These are phyloP conservation scores for Masticophis lateralis DNA, from an alignment of 2,797 vertebrate genomes.

Conservation along the genomic window DNA sequence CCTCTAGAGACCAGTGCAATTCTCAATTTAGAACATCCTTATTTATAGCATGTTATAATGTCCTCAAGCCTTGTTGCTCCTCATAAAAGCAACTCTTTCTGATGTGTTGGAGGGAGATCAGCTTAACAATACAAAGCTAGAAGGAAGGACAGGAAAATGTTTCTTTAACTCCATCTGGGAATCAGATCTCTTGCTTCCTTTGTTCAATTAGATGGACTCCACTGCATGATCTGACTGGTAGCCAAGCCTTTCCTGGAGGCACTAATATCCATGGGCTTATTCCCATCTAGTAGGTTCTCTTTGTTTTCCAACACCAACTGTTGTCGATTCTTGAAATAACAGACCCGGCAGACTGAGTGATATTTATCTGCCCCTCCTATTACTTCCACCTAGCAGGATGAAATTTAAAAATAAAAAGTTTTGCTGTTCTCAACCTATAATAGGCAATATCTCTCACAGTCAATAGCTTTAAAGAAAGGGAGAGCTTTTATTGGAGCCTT, in stretches of 20 bases:
- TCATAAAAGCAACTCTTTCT: neutral
- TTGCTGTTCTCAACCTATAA: neutral
- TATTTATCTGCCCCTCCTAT: slow-evolving; percentile 95
- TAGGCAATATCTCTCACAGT: neutral
- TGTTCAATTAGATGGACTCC: slow-evolving; percentile 20
- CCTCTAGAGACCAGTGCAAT: neutral
- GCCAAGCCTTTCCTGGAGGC: slow-evolving; percentile 75
- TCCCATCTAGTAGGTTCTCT: slow-evolving; percentile 74
- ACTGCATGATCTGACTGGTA: slow-evolving; percentile 49
- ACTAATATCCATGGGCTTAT: slow-evolving; percentile 46
- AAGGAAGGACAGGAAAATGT: neutral
- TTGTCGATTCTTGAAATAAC: slow-evolving; percentile 74
- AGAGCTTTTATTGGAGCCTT: slow-evolving; percentile 30
- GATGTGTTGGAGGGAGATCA: neutral
- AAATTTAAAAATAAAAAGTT: neutral
- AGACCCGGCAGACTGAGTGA: slow-evolving; percentile 86
- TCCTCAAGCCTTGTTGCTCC: neutral
- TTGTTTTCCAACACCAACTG: slow-evolving; percentile 65
- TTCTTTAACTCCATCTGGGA: neutral
- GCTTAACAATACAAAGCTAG: neutral
- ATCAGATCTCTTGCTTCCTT: neutral
- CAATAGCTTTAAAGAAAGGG: neutral
- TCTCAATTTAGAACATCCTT: neutral
- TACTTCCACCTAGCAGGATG: slow-evolving; percentile 84
- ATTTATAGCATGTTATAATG: neutral